Evolutionary conservation across 2,113 vertebrate species (phyloP).

Genomic region (Sialia sialis): DNA sequence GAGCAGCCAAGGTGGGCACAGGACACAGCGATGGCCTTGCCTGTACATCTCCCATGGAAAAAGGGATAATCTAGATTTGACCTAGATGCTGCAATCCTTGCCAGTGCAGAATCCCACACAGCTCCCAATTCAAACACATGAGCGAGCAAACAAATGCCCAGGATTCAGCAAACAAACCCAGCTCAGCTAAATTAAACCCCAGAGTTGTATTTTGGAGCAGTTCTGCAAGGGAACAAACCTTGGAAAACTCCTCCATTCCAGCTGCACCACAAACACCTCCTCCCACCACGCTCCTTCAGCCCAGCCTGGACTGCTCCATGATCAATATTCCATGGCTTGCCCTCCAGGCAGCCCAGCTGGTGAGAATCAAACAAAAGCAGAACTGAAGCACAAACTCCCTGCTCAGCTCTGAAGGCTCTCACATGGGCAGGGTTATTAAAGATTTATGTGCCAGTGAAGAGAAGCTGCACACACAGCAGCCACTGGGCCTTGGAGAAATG

Average conservation of each 20-base stretch:
- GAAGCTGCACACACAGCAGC: accelerated
- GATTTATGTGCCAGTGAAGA: not conserved
- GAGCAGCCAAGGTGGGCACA: not conserved
- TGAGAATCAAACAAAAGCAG: not conserved
- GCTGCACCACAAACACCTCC: not conserved
- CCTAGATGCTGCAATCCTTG: not conserved
- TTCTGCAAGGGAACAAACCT: not conserved
- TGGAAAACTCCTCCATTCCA: not conserved
- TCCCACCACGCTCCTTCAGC: not conserved
- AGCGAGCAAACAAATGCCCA: not conserved
- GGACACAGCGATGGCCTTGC: accelerated
- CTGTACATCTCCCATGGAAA: not conserved
- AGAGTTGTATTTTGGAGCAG: not conserved
- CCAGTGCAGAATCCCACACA: accelerated
- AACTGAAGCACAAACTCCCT: not conserved
- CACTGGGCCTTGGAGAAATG: accelerated
- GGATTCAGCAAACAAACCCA: not conserved
- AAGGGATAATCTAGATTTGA: conserved; percentile 41
- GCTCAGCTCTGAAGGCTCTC: not conserved
- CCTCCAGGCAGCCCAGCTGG: not conserved
- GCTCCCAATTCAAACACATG: not conserved
- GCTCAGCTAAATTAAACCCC: not conserved
- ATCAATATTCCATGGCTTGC: conserved; percentile 49
- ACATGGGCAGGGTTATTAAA: not conserved
- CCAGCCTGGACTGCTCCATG: not conserved